A percentile compares a stretch with the other conserved stretches of the same genome.
phyloP scores from a whole-genome alignment of 2,888 invertebrate genomes.

The Caradrina clavipalpis region DNA sequence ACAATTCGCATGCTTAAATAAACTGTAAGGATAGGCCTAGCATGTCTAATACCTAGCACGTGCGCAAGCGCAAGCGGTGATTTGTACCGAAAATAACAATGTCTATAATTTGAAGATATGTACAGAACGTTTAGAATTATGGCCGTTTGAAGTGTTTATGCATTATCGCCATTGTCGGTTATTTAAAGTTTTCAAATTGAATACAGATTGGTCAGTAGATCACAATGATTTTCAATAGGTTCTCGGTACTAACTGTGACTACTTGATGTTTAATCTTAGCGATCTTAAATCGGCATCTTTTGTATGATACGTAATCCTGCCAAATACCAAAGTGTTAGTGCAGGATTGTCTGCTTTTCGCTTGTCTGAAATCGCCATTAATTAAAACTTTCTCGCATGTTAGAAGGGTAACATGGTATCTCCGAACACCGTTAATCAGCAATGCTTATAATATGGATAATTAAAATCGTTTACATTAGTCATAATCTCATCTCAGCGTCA shows the following conservation, averaged over 20 bases:
- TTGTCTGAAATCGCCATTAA: too few species aligned
- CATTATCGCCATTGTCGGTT: background rate
- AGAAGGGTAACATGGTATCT: background rate
- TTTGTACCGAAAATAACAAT: conserved; percentile 40
- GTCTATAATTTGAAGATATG: conserved; percentile 22
- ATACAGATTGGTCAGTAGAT: background rate
- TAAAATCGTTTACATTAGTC: too few species aligned
- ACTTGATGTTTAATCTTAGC: background rate
- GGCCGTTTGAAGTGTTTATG: too few species aligned
- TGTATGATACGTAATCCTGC: too few species aligned
- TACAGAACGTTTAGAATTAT: background rate
- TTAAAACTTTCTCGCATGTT: background rate
- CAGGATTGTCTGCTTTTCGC: too few species aligned
- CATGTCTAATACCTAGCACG: conserved; percentile 53
- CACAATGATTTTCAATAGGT: too few species aligned
- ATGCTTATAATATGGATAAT: too few species aligned
- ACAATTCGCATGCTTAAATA: conserved; percentile 50
- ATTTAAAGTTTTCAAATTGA: background rate
- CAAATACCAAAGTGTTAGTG: too few species aligned
- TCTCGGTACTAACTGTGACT: too few species aligned
- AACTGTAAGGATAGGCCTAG: conserved; percentile 43
- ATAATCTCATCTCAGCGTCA: too few species aligned
- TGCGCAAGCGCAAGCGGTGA: conserved; percentile 29
- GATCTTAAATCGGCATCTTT: background rate
- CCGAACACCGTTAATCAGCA: background rate